Base-by-base conservation (phyloP, 2,888 invertebrate species). In the Lutraria lutraria region DNA sequence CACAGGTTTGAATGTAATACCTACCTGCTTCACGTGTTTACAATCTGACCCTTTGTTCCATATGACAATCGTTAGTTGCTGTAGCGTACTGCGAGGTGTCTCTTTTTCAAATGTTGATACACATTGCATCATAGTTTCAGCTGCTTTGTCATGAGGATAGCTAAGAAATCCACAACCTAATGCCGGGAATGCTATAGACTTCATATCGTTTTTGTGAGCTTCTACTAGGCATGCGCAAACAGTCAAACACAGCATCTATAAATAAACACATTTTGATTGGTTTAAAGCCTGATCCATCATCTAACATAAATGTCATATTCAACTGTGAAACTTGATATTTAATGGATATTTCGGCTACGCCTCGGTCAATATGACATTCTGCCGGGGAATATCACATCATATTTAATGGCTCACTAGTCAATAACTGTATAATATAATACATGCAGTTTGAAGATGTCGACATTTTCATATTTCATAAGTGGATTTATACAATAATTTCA, bases 1-100 rank as follows among this genome's bases (percentile, higher is more conserved):
- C n/a, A n/a, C n/a, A n/a, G n/a, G n/a, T n/a, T n/a, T 19, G 56
- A 63, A 63, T 63, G 3, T 60, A 19, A 21, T 4, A 68, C 25
- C 3, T 25, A 83, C 87, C 80, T 87, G 68, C 34, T 87, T 87
- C 16, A 87, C 79, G 76, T 87, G 83, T 83, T 87, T 79, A 83
- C 87, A 87, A n/a, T 87, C 87, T 1, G 68, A 21, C 1, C 87
- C 87, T 60, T 87, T 87, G 19, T 76, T 54, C 83, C 83, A 87
- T 21, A 87, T 80, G 12, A 79, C 56, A 25, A 87, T 31, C 0
- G 56, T 43, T 0, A 82, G 29, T 21, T 79, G 60, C 31, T 80
- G n/a, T 2, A 87, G 15, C 21, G 56, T n/a, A 19, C 34, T 31
- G 21, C 16, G 31, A 0, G 56, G 25, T 56, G 25, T 19, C 29